These are phyloP conservation scores for Acrobasis repandana DNA, from an alignment of 2,888 invertebrate species.

Conservation along the genomic window DNA sequence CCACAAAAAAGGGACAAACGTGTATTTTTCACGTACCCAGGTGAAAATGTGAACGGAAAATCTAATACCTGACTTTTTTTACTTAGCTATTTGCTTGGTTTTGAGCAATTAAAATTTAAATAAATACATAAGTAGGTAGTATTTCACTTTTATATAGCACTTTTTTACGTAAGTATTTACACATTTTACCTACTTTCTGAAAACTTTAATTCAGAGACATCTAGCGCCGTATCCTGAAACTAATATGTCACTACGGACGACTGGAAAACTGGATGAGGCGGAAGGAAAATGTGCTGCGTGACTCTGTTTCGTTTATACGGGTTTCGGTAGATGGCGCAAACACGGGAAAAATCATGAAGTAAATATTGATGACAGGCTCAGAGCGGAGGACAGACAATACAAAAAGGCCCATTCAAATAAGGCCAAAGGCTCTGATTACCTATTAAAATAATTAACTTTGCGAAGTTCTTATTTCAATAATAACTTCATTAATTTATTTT, in stretches of 20 bases:
- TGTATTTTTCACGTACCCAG: slow-evolving; percentile 5
- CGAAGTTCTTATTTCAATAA: too few relatives aligned
- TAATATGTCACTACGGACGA: background rate
- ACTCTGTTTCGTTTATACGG: background rate
- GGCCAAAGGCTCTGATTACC: too few relatives aligned
- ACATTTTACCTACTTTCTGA: too few relatives aligned
- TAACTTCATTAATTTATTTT: too few relatives aligned
- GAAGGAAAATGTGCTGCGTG: slow-evolving; percentile 22
- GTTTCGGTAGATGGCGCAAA: slow-evolving; percentile 11
- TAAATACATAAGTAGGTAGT: too few relatives aligned
- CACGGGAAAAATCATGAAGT: background rate
- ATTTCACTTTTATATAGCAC: background rate
- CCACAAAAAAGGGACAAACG: slow-evolving; percentile 3
- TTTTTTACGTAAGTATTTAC: background rate
- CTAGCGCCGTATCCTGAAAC: slow-evolving; percentile 35
- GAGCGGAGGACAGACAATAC: too few relatives aligned
- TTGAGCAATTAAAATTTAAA: too few relatives aligned
- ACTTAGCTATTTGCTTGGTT: too few relatives aligned
- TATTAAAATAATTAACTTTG: too few relatives aligned
- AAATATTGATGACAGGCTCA: background rate
- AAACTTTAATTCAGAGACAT: slow-evolving; percentile 39
- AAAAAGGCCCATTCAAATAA: too few relatives aligned
- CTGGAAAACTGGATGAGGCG: slow-evolving; percentile 24
- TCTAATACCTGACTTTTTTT: background rate
- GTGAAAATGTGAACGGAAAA: slow-evolving; percentile 17